Evolutionary conservation across 1,140 invertebrate species (phyloP).

Genomic region (Apis florea): DNA sequence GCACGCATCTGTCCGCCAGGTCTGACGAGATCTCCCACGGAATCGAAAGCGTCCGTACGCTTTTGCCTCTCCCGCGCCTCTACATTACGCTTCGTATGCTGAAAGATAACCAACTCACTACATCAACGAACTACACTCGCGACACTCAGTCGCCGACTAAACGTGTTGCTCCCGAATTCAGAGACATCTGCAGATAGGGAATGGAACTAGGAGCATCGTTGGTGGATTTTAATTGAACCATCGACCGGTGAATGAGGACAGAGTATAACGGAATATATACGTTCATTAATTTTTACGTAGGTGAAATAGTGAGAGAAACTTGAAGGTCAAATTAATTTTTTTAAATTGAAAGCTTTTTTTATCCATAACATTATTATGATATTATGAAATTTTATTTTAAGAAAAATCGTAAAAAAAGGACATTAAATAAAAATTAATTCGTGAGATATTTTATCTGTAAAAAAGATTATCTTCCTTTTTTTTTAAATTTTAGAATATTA

Average conservation of each 20-base stretch:
- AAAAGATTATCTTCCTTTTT: neutral
- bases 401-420: no score
- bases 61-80: conserved; percentile 38
- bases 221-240: neutral
- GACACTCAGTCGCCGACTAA: conserved; percentile 21
- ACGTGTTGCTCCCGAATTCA: conserved; percentile 15
- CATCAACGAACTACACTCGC: neutral
- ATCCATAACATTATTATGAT: no score
- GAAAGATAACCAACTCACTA: neutral
- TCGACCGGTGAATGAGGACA: neutral
- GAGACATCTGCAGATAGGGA: neutral
- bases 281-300: neutral
- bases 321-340: no score
- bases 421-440: no score
- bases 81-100: conserved; percentile 16
- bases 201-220: neutral
- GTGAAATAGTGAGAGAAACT: no score
- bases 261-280: neutral
- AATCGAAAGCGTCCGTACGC: conserved; percentile 37
- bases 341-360: no score
- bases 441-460: no score
- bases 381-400: no score
- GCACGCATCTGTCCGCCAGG: conserved; percentile 19
- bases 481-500: neutral
- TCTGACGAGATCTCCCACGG: neutral